Percentiles rank a stretch among this genome's conserved stretches.
These are phyloP conservation scores for Triplophysa rosa DNA, from an alignment of 2,113 vertebrate species.

Conservation along the genomic window DNA sequence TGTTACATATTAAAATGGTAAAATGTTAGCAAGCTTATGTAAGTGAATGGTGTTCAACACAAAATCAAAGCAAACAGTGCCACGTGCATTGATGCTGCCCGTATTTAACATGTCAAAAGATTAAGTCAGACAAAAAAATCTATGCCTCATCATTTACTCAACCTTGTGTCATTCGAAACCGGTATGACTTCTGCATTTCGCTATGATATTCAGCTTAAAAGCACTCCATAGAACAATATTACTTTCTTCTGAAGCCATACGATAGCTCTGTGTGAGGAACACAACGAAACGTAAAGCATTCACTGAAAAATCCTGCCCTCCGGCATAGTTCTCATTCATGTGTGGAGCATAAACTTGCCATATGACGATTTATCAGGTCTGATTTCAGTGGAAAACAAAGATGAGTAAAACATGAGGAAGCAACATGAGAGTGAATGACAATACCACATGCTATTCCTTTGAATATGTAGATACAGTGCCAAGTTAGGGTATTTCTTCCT, in stretches of 20 bases:
- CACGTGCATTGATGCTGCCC: neutral
- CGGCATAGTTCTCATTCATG: neutral
- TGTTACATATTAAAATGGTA: neutral
- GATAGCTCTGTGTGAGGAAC: neutral
- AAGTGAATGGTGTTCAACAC: neutral
- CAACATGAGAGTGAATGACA: no score
- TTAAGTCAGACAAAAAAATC: neutral
- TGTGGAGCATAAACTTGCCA: no score
- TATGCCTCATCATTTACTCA: neutral
- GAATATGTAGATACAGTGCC: no score
- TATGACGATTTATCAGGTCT: no score
- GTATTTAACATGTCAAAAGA: neutral
- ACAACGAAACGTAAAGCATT: neutral
- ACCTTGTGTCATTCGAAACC: neutral
- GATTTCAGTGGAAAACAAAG: no score
- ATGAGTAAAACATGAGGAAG: no score
- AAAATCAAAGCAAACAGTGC: no score
- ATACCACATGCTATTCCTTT: no score
- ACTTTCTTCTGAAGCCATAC: neutral
- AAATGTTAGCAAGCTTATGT: neutral
- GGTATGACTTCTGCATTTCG: neutral
- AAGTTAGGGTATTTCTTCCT: no score
- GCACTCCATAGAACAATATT: neutral
- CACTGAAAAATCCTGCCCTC: neutral
- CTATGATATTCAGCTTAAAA: neutral